Conservation (phyloP, 2,888 invertebrate genomes). For the Erebia aethiops region DNA sequence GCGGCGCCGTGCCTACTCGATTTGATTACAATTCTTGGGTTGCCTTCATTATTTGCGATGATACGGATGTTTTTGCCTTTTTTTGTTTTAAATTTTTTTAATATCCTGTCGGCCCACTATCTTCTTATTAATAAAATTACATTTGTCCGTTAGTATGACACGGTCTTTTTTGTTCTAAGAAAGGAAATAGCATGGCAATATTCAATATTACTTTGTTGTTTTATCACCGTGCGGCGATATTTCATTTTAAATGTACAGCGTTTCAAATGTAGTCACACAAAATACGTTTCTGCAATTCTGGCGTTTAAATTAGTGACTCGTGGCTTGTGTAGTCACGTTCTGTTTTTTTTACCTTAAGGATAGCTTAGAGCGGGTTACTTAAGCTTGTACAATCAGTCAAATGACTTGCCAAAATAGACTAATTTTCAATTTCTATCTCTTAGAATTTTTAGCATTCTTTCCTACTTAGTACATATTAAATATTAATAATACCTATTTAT, state of each 20-base stretch:
- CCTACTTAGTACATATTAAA: too few species aligned
- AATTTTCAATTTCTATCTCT: conserved; percentile 15
- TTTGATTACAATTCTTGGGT: conserved; percentile 56
- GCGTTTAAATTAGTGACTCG: conserved; percentile 63
- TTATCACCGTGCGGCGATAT: conserved; percentile 37
- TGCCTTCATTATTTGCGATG: conserved; percentile 78
- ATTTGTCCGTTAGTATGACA: conserved; percentile 30
- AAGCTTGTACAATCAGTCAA: conserved; percentile 38
- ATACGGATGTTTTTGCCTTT: conserved; percentile 67
- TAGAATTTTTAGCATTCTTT: too few species aligned
- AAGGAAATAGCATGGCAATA: conserved; percentile 30
- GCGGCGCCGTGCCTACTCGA: conserved; percentile 57
- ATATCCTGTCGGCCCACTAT: conserved; percentile 40
- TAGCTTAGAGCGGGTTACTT: conserved; percentile 38
- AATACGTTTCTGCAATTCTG: conserved; percentile 45
- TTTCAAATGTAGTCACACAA: conserved; percentile 47
- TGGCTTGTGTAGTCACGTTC: conserved; percentile 67
- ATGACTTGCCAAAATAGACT: conserved; percentile 34
- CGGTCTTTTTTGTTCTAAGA: conserved; percentile 35
- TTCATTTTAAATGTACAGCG: conserved; percentile 43
- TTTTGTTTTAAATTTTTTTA: conserved; percentile 49
- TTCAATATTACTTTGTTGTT: conserved; percentile 36
- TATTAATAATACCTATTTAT: too few species aligned
- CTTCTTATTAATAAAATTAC: conserved; percentile 33
- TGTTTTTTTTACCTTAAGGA: conserved; percentile 44